Evolutionary conservation across 2,113 vertebrate species (phyloP).

Genomic region (Phaetusa simplex): DNA sequence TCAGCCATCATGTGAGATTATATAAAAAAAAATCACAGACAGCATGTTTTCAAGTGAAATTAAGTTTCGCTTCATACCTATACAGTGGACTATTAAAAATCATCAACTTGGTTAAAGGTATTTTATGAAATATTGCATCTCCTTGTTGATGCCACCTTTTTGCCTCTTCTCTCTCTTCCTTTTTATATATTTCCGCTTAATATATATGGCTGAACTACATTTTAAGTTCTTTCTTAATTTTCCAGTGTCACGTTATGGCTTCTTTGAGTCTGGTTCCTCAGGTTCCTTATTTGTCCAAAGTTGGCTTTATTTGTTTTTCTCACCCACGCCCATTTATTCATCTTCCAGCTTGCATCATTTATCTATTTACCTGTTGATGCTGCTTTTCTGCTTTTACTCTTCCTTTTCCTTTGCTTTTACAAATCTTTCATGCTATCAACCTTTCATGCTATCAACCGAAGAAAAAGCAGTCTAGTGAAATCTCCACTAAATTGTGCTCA

Average conservation of each 20-base stretch:
- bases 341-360: background rate
- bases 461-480: background rate
- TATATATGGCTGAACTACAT: background rate
- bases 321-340: background rate
- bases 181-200: background rate
- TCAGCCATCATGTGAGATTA: background rate
- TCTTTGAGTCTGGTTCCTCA: background rate
- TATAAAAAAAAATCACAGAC: background rate
- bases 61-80: background rate
- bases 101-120: background rate
- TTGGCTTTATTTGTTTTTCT: background rate
- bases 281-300: background rate
- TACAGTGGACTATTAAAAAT: background rate
- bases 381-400: background rate
- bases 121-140: background rate
- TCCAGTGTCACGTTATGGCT: background rate
- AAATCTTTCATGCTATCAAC: background rate
- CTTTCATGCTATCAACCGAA: background rate
- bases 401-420: background rate
- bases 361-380: background rate
- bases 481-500: background rate
- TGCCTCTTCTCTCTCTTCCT: background rate
- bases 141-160: background rate
- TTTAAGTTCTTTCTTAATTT: background rate
- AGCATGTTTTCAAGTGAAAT: background rate